Evolutionary conservation across 1,140 invertebrate genomes (phyloP).

Genomic region (Metaphire vulgaris): DNA sequence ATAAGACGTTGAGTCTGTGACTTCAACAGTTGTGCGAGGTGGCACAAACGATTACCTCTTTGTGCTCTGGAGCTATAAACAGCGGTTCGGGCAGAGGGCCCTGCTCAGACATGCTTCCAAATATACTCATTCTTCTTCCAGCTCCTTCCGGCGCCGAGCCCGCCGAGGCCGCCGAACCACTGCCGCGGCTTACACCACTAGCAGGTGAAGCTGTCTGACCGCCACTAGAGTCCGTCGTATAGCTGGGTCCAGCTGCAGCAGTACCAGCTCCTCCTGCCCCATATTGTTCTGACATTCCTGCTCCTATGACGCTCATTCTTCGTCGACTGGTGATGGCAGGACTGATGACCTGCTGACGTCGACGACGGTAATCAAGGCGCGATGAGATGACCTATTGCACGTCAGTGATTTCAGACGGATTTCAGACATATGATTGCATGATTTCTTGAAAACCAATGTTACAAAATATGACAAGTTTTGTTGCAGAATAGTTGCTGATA

Average conservation of each 20-base stretch:
- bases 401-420: too few relatives aligned
- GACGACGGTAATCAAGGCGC: neutral
- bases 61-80: neutral
- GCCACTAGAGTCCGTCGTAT: neutral
- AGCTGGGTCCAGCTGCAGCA: neutral
- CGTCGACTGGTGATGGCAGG: neutral
- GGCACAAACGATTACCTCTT: too few relatives aligned
- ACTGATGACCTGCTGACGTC: neutral
- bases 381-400: neutral
- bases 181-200: too few relatives aligned
- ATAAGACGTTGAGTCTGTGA: too few relatives aligned
- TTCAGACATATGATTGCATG: too few relatives aligned
- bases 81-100: neutral
- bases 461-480: too few relatives aligned
- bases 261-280: neutral
- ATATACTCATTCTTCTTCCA: neutral
- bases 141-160: neutral
- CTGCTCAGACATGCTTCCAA: neutral
- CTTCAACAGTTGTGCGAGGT: too few relatives aligned
- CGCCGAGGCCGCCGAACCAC: neutral
- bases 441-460: too few relatives aligned
- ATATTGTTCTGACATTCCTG: neutral
- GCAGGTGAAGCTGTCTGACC: too few relatives aligned
- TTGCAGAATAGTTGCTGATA: too few relatives aligned
- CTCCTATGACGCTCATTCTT: neutral